Conservation (phyloP, 2,113 vertebrate genomes). For the Alosa alosa region DNA sequence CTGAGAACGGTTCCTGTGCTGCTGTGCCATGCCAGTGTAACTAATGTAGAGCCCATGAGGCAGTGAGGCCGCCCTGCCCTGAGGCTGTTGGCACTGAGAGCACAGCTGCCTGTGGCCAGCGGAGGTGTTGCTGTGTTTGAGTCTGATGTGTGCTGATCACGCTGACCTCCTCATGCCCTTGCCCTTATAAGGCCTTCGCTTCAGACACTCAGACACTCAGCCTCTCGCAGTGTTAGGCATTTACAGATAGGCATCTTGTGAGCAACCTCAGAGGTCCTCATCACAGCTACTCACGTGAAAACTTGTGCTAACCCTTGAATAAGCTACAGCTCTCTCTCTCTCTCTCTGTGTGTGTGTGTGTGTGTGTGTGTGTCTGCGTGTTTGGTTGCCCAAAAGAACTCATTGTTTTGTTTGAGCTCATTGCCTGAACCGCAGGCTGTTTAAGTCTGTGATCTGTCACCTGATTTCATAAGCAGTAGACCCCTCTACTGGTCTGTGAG, state of each 20-base stretch:
- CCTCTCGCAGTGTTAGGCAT: conserved; percentile 14
- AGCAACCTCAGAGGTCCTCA: background rate
- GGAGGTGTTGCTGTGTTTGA: background rate
- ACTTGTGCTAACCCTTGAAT: background rate
- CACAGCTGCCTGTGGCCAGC: background rate
- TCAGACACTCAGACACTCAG: conserved; percentile 1
- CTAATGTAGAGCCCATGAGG: background rate
- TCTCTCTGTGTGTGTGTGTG: background rate
- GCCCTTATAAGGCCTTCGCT: conserved; percentile 21
- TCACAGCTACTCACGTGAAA: background rate
- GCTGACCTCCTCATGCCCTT: background rate
- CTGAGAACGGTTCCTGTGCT: background rate
- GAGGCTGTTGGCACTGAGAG: background rate
- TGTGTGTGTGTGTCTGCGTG: background rate
- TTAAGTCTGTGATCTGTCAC: conserved; percentile 10
- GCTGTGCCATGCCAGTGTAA: background rate
- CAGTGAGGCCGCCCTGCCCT: background rate
- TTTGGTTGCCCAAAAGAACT: background rate
- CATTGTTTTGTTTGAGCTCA: conserved; percentile 1
- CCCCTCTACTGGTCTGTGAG: background rate
- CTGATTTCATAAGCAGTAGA: background rate
- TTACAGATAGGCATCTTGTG: background rate
- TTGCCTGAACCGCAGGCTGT: background rate
- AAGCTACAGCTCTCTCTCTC: background rate
- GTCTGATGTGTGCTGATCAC: background rate